Conservation (phyloP, 1,140 invertebrate species). For the Laodelphax striatellus region DNA sequence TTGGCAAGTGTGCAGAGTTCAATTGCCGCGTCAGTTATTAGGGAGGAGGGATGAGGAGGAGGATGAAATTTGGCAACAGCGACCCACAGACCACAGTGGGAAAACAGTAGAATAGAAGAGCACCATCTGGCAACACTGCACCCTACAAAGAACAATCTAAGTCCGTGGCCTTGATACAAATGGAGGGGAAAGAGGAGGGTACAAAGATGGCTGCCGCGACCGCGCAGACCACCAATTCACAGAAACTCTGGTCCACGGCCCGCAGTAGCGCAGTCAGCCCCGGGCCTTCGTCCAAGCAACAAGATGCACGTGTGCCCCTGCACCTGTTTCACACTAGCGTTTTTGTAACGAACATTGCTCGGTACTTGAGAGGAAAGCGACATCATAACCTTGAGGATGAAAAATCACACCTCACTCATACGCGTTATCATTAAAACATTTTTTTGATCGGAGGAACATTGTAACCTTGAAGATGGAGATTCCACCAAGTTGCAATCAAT, state of each 20-base stretch:
- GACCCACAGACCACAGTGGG: neutral
- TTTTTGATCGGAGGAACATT: too few relatives aligned
- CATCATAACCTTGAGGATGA: neutral
- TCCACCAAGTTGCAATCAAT: too few relatives aligned
- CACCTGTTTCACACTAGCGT: neutral
- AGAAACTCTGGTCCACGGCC: neutral
- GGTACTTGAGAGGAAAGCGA: neutral
- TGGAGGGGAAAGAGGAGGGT: neutral
- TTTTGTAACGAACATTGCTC: neutral
- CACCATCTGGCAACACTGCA: neutral
- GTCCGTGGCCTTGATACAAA: conserved; percentile 2
- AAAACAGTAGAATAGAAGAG: neutral
- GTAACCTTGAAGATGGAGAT: too few relatives aligned
- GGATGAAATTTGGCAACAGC: neutral
- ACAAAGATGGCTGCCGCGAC: neutral
- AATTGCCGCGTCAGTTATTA: too few relatives aligned
- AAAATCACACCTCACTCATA: too few relatives aligned
- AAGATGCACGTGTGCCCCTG: neutral
- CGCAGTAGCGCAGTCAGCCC: neutral
- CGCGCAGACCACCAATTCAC: neutral
- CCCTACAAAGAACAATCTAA: conserved; percentile 5
- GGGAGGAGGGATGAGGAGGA: neutral
- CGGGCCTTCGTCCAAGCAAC: neutral
- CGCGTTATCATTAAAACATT: too few relatives aligned
- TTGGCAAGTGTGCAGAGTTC: too few relatives aligned